Evolutionary conservation across 2,888 invertebrate species (phyloP).

Genomic region (Serripes groenlandicus): DNA sequence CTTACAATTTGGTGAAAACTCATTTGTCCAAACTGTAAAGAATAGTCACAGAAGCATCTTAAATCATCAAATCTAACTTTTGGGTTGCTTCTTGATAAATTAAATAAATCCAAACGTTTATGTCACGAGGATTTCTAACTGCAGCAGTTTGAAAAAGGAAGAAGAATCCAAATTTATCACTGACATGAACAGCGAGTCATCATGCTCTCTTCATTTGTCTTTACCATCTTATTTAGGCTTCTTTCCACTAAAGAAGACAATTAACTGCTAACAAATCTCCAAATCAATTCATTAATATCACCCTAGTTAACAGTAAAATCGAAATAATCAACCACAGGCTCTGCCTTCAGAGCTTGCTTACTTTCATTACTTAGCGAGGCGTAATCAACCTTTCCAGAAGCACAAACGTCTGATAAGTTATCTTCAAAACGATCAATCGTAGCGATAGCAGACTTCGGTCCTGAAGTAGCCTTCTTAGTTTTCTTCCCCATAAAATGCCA

Average conservation of each 20-base stretch:
- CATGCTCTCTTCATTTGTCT: background rate
- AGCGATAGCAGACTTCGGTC: conserved; percentile 56
- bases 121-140: too few relatives aligned
- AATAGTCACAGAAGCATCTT: too few relatives aligned
- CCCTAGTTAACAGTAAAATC: conserved; percentile 73
- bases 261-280: background rate
- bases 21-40: too few relatives aligned
- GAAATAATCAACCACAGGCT: conserved; percentile 81
- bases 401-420: conserved; percentile 38
- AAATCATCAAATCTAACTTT: too few relatives aligned
- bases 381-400: conserved; percentile 43
- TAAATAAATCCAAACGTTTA: too few relatives aligned
- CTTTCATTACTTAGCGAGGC: conserved; percentile 51
- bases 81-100: too few relatives aligned
- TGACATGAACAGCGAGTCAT: background rate
- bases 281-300: background rate
- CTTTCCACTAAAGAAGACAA: background rate
- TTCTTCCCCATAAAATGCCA: conserved; percentile 66
- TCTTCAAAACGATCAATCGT: conserved; percentile 58
- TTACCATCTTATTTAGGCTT: background rate
- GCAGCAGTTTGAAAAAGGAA: background rate
- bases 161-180: background rate
- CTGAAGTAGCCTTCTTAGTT: conserved; percentile 45
- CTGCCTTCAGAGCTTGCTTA: conserved; percentile 58
- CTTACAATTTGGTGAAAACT: too few relatives aligned